These are phyloP conservation scores for Clostera curtula DNA, from an alignment of 2,888 invertebrate species.

Conservation along the genomic window DNA sequence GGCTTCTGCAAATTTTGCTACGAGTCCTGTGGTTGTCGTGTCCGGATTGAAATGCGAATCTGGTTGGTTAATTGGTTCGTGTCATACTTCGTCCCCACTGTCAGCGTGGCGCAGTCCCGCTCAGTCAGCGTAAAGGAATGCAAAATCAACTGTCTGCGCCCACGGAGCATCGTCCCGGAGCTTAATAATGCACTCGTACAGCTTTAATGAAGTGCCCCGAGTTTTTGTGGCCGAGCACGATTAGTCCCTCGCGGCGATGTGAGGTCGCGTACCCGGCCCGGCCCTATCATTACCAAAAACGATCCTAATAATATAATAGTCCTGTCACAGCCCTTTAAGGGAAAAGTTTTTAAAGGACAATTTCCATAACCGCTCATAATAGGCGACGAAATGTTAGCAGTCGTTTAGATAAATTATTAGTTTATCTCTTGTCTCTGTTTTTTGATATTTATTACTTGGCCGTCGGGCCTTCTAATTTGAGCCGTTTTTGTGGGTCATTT, in stretches of 20 bases:
- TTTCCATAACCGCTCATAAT: slow-evolving; percentile 55
- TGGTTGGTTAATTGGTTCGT: slow-evolving; percentile 43
- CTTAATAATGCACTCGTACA: slow-evolving; percentile 28
- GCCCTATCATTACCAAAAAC: slow-evolving; percentile 70
- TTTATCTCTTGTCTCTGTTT: slow-evolving; percentile 39
- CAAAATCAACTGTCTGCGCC: slow-evolving; percentile 38
- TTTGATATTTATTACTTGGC: slow-evolving; percentile 29
- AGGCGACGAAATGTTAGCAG: slow-evolving; percentile 58
- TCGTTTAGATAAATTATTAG: slow-evolving; percentile 51
- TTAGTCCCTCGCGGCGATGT: slow-evolving; percentile 60
- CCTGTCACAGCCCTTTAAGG: slow-evolving; percentile 64
- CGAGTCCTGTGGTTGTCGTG: slow-evolving; percentile 21
- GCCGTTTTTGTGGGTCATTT: slow-evolving; percentile 18
- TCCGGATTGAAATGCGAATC: slow-evolving; percentile 25
- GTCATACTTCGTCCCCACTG: slow-evolving; percentile 26
- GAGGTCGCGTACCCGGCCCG: slow-evolving; percentile 52
- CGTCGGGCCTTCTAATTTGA: slow-evolving; percentile 29
- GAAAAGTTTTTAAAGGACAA: slow-evolving; percentile 63
- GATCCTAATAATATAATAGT: slow-evolving; percentile 73
- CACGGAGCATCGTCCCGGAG: slow-evolving; percentile 25
- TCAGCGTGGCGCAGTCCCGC: slow-evolving; percentile 16
- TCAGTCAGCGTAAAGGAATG: slow-evolving; percentile 49
- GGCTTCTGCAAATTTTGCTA: slow-evolving; percentile 15
- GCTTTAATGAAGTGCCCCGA: slow-evolving; percentile 63
- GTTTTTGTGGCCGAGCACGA: slow-evolving; percentile 53